These are phyloP conservation scores for Cylas formicarius DNA, from an alignment of 1,140 invertebrate species.

Conservation along the genomic window DNA sequence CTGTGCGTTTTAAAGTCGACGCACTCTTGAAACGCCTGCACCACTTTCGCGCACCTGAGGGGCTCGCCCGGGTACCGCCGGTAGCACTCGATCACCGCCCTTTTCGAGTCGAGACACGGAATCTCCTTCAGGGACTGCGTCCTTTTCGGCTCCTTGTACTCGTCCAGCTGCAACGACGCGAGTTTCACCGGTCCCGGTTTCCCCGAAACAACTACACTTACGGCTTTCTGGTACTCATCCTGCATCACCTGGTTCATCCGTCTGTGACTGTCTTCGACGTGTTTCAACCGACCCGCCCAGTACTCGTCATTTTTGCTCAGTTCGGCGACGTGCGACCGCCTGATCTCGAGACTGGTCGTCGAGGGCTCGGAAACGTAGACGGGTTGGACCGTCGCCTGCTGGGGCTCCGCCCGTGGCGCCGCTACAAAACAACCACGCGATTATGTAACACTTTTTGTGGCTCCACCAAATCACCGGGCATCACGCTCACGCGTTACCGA, in stretches of 20 bases:
- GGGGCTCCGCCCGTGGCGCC: conserved; percentile 6
- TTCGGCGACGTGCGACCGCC: conserved; percentile 35
- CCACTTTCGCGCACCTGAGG: conserved; percentile 38
- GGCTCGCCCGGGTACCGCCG: conserved; percentile 34
- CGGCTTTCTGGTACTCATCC: conserved; percentile 48
- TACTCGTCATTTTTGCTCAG: conserved; percentile 45
- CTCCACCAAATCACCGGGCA: no score
- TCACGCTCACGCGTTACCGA: background rate
- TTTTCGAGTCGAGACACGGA: conserved; percentile 31
- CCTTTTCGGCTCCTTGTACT: conserved; percentile 21
- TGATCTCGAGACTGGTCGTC: conserved; percentile 39
- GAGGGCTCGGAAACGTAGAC: conserved; percentile 36
- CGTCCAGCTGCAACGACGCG: conserved; percentile 27
- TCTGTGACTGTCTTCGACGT: conserved; percentile 45
- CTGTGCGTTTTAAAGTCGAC: conserved; percentile 32
- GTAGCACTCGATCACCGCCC: conserved; percentile 37
- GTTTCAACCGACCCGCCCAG: conserved; percentile 47
- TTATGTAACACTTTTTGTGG: no score
- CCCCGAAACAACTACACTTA: conserved; percentile 22
- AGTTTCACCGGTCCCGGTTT: background rate
- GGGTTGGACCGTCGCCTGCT: conserved; percentile 17
- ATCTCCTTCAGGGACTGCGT: conserved; percentile 18
- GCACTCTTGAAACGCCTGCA: conserved; percentile 40
- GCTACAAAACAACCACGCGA: background rate
- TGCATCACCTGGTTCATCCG: conserved; percentile 45